A percentile compares a stretch with the other conserved stretches of the same genome.
Evolutionary conservation across 2,797 vertebrate genomes (phyloP).

Genomic region (Melanotaenia boesemani): DNA sequence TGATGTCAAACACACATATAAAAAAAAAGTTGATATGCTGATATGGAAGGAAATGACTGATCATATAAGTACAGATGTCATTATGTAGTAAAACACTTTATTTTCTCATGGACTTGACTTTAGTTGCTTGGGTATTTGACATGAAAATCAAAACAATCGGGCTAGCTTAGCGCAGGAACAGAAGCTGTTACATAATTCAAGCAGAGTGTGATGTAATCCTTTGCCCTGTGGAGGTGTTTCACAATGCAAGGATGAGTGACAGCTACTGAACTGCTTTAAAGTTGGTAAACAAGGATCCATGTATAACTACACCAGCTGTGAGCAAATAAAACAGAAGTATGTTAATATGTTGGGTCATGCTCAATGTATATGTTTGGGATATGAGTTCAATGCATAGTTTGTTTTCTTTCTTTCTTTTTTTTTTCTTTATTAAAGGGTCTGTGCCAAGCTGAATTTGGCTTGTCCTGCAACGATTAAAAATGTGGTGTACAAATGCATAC

Average conservation of each 20-base stretch:
- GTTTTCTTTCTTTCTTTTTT: too few relatives aligned
- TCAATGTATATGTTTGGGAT: not conserved
- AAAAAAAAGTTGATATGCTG: slow-evolving; percentile 14
- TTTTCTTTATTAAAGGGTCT: not conserved
- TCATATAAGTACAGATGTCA: slow-evolving; percentile 5
- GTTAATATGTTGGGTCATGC: not conserved
- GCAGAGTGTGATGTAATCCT: slow-evolving; percentile 21
- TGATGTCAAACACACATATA: slow-evolving; percentile 32
- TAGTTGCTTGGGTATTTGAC: not conserved
- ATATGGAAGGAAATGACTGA: slow-evolving; percentile 29
- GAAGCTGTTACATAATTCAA: slow-evolving; percentile 1
- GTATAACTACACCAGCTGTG: not conserved
- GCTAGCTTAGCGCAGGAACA: slow-evolving; percentile 1
- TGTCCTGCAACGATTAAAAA: not conserved
- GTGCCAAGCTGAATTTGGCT: not conserved
- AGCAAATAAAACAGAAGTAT: slow-evolving; percentile 2
- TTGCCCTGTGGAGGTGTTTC: slow-evolving; percentile 10
- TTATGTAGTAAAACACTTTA: not conserved
- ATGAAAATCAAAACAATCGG: not conserved
- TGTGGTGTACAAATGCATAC: not conserved
- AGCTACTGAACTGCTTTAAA: slow-evolving; percentile 15
- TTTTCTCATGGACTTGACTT: not conserved
- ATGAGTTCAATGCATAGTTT: not conserved
- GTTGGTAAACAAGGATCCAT: slow-evolving; percentile 13
- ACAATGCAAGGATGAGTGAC: slow-evolving; percentile 19